Percentiles rank a stretch among this genome's conserved stretches.
These are phyloP conservation scores for Myotis davidii DNA, from an alignment of 2,113 vertebrate genomes.

Conservation along the genomic window DNA sequence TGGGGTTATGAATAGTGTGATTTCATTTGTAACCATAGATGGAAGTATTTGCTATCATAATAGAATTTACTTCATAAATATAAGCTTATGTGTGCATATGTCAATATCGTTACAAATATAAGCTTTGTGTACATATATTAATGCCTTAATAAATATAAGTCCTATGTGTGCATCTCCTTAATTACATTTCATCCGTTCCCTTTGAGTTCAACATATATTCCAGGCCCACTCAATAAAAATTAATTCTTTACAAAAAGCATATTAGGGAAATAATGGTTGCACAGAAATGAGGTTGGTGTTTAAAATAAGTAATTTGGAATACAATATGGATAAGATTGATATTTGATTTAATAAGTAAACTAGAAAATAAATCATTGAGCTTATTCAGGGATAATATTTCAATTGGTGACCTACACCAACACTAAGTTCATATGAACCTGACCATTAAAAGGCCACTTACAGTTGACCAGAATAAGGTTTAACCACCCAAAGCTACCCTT, in stretches of 20 bases:
- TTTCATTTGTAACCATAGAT: neutral
- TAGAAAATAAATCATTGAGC: constrained; percentile 49
- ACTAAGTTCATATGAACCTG: constrained; percentile 52
- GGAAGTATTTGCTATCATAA: neutral
- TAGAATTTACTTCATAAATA: neutral
- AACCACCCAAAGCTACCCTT: constrained; percentile 44
- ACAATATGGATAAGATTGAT: neutral
- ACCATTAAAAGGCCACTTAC: constrained; percentile 55
- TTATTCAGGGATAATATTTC: constrained; percentile 44
- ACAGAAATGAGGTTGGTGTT: neutral
- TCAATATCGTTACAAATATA: neutral
- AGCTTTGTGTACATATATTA: neutral
- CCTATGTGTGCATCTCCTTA: neutral
- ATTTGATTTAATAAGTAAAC: constrained; percentile 48
- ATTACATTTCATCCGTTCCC: neutral
- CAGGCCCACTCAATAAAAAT: neutral
- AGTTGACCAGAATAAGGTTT: constrained; percentile 57
- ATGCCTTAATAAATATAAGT: neutral
- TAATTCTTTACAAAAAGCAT: constrained; percentile 27
- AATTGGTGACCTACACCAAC: neutral
- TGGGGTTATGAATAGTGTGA: neutral
- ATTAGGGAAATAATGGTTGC: constrained; percentile 1
- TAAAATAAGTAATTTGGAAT: constrained; percentile 36
- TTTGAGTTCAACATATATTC: neutral
- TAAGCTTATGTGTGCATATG: neutral